Evolutionary conservation across 1,140 invertebrate species (phyloP), one percentile per base, ranked within the genome.

Genomic region (Eubasilissa regina): DNA sequence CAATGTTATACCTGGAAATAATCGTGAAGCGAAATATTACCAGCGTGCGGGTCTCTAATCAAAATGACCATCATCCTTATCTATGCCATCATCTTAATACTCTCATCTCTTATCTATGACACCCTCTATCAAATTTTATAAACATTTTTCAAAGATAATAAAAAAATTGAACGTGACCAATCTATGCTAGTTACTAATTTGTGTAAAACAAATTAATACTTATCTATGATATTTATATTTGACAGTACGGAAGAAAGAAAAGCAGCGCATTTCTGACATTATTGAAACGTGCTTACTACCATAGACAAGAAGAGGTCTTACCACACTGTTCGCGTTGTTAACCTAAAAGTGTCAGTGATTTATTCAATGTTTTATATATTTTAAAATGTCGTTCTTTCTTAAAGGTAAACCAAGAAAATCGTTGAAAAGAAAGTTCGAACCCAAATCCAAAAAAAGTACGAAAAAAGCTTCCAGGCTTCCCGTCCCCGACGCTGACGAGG

Each of bases 321-420:
- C 25, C 25, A 35, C 25, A 35, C 15, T 58, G 55, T 58, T 58
- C 21, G 55, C 4, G 55, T 58, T 53, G 10, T 44, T 64, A 64
- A 64, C 60, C 60, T 64, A 35, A 43, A 64, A 64, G 60, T 64
- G 60, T 64, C 60, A 64, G 35, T n/a, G n/a, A 58, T 58, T 21
- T 58, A 21, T 58, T 58, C 9, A 58, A 64, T 47, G 17, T 11
- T 48, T 19, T 72, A 25, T n/a, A 72, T 53, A 35, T 19, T 53
- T 56, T 43, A 74, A 45, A 11, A 83, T 90, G 70, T 91, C 92
- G 7, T 93, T 93, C 82, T 93, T 93, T 84, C 85, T 92, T 70
- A 92, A 91, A 86, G 89, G 90, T 19, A 92, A 90, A 85, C 89
- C 88, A 12, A 87, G 86, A 84, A 88, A 87, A 87, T 88, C 88